Evolutionary conservation across 1,140 invertebrate genomes (phyloP), one percentile per base, ranked within the genome.

Genomic region (Scaptodrosophila lebanonensis): DNA sequence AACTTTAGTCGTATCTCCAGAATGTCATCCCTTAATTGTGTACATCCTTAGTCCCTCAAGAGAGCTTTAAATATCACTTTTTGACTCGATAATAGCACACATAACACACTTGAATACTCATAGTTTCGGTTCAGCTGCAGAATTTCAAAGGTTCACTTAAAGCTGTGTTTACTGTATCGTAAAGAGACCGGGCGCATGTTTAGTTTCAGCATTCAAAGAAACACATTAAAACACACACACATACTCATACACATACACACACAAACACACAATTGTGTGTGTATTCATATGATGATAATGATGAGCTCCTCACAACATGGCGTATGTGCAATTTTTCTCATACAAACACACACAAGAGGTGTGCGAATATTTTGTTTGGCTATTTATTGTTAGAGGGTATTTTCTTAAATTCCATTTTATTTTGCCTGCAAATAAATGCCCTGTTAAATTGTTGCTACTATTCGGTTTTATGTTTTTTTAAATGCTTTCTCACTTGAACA

Each of bases 391-490:
- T 64, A 22, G 42, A 11, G 33, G 45, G 49, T 18, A 63, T 68
- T 33, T 43, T 69, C 53, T 50, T 52, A 20, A 39, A n/a, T n/a
- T n/a, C n/a, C 12, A 33, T 38, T 36, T 20, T 9, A 13, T 15
- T 27, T 22, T 22, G 9, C 49, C 65, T 69, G 61, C 45, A 66
- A 66, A 51, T 45, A 66, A 18, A 58, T n/a, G n/a, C 20, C 18
- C 12, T 13, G 9, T 16, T 43, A n/a, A n/a, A 5, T n/a, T 13
- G 17, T 56, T 45, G 9, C 20, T 42, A 45, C 49, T 65, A 22
- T 30, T 51, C 49, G 63, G 51, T 66, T 77, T 65, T 57, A 68
- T 72, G 51, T 16, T 57, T 66, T 66, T 66, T 63, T 58, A 63
- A 66, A 63, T 66, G 64, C 52, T 63, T 58, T 54, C 42, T 29